phyloP scores from a whole-genome alignment of 1,140 invertebrate genomes.

The Vanessa tameamea region DNA sequence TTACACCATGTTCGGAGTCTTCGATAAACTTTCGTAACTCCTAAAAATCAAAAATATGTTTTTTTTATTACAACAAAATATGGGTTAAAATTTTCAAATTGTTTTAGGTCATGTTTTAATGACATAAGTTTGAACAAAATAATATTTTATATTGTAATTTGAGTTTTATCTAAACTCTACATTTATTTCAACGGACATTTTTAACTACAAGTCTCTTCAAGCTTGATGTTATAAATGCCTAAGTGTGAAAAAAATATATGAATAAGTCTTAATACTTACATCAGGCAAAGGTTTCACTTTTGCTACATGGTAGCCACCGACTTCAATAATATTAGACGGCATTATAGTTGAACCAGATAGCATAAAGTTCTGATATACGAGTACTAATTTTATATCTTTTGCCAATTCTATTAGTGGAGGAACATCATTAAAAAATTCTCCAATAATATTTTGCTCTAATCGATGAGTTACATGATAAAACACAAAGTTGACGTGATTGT shows the following conservation, averaged over 20 bases:
- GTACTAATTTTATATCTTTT: constrained; percentile 81
- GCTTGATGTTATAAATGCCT: too few species aligned
- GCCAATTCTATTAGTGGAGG: constrained; percentile 82
- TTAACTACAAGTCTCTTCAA: too few species aligned
- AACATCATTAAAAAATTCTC: constrained; percentile 80
- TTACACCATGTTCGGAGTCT: constrained; percentile 84
- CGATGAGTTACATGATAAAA: constrained; percentile 59
- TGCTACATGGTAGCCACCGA: constrained; percentile 84
- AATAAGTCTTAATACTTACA: constrained; percentile 58
- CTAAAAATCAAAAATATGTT: constrained; percentile 54
- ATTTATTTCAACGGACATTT: too few species aligned
- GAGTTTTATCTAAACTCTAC: background rate
- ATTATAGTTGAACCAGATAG: constrained; percentile 81
- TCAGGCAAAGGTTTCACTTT: constrained; percentile 78
- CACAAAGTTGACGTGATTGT: constrained; percentile 49
- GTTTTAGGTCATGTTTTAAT: too few species aligned
- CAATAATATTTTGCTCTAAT: constrained; percentile 61
- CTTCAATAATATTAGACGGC: constrained; percentile 83
- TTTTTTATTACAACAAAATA: too few species aligned
- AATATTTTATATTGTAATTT: too few species aligned
- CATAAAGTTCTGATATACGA: constrained; percentile 84
- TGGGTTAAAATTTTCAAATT: too few species aligned
- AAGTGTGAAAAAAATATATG: too few species aligned
- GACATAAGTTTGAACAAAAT: too few species aligned
- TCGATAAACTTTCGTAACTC: constrained; percentile 85